Evolutionary conservation across 2,888 invertebrate genomes (phyloP), one percentile per base, ranked within the genome.

Genomic region (Thymelicus acteon): DNA sequence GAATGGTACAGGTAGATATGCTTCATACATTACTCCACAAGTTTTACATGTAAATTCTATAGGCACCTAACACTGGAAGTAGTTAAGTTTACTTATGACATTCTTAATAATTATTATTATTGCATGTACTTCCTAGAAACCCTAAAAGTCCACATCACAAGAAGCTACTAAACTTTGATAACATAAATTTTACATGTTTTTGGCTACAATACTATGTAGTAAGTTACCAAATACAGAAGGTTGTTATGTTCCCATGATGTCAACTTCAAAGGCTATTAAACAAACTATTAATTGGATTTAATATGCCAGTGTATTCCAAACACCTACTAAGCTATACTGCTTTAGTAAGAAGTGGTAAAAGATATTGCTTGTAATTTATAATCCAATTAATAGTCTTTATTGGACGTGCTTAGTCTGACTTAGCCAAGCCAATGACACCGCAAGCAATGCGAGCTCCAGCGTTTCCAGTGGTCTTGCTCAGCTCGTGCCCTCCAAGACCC

Each of bases 381-480:
- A 31, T 13, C 13, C 57, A 57, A 57, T 57, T 57, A 57, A 31
- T 57, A 57, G 57, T 37, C 57, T 31, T 37, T 13, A 19, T 7
- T 37, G 31, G 7, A 54, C 8, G 7, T 31, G 15, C 40, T 69
- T 70, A 70, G 39, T 64, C 70, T 0, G 70, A 64, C 31, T 91
- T 89, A 60, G 93, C 91, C 72, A 97, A 91, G 57, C 98, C 98
- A 86, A 98, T 97, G 73, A 98, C 97, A 10, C 98, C 98, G 84
- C 98, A 98, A 54, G 97, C 98, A 75, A 97, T 93, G 77, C 99
- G 96, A 19, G 96, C 97, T 3, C 99, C 99, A 67, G 99, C 98
- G 89, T 99, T 98, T 71, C 99, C 99, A 13, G 99, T 99, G 6
- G 97, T 96, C 92, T 97, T 97, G 94, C 98, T 98, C 76, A 98